Conservation (phyloP, 2,113 vertebrate genomes). For the Chionis minor region DNA sequence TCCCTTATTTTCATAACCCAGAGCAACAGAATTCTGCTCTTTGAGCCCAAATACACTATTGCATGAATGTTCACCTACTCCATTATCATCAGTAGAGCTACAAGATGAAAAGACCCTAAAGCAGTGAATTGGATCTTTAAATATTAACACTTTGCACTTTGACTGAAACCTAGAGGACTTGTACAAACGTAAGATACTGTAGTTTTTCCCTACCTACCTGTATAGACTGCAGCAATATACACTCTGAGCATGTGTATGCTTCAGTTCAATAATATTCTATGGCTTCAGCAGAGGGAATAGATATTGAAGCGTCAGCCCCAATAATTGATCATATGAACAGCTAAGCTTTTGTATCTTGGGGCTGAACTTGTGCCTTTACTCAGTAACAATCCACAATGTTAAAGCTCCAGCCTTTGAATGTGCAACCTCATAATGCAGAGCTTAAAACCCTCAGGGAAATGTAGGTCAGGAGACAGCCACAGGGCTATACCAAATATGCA, state of each 20-base stretch:
- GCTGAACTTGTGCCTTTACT: not conserved
- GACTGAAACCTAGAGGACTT: not conserved
- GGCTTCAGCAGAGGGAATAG: not conserved
- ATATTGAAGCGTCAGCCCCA: not conserved
- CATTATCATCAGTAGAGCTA: not conserved
- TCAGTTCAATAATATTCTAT: not conserved
- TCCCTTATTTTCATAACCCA: not conserved
- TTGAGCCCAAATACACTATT: not conserved
- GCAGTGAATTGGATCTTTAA: not conserved
- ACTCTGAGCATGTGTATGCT: not conserved
- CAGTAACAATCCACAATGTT: not conserved
- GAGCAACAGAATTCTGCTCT: not conserved
- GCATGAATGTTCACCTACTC: not conserved
- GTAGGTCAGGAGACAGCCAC: not conserved
- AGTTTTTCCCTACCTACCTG: not conserved
- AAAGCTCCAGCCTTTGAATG: not conserved
- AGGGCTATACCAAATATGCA: not conserved
- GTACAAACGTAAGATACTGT: not conserved
- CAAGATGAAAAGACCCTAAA: not conserved
- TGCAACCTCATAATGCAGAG: not conserved
- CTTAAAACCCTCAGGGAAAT: not conserved
- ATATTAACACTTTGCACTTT: not conserved
- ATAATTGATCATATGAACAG: not conserved
- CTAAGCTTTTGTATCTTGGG: not conserved
- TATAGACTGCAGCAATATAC: not conserved